Evolutionary conservation across 2,797 vertebrate genomes (phyloP), one percentile per base, ranked within the genome.

Genomic region (Apogon talboti): DNA sequence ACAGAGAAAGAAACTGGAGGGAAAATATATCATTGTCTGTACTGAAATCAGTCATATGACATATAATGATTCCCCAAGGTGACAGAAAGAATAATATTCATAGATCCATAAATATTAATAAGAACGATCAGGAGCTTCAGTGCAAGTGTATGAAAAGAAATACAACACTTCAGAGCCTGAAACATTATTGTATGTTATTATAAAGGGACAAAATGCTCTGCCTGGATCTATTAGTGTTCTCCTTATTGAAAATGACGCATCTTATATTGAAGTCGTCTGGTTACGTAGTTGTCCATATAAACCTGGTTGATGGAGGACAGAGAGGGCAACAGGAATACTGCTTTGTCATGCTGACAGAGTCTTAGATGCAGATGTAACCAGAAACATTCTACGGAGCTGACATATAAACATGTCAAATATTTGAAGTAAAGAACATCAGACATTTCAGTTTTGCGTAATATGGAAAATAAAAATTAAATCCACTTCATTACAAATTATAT

Each of bases 401-500:
- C 56, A 59, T 19, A 44, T 64, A 63, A 42, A n/a, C 3, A 60
- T 49, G 33, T 56, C 38, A 66, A 63, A 47, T 49, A 46, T 9
- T 35, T 6, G 14, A 49, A 37, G 33, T 35, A 38, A 33, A 18
- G 18, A 18, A 1, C 28, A 51, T 5, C 54, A 64, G 45, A 49
- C 4, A 33, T 66, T 63, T 60, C 8, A 11, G 35, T 58, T 69
- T 66, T 33, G 49, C 16, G 42, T 19, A 64, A 61, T 48, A 42
- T 40, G 24, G 40, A 68, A 40, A 61, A 52, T 70, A 66, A 15
- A n/a, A 35, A 41, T 55, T 33, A 56, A 15, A 28, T 49, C 54
- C n/a, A 58, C 41, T 62, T 1, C 6, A 52, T 40, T 11, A 7
- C 60, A 53, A 47, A 33, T 47, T 21, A 46, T 15, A 38, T 12